phyloP scores from a whole-genome alignment of 2,888 invertebrate species.

The Tetheella fluctuosa region DNA sequence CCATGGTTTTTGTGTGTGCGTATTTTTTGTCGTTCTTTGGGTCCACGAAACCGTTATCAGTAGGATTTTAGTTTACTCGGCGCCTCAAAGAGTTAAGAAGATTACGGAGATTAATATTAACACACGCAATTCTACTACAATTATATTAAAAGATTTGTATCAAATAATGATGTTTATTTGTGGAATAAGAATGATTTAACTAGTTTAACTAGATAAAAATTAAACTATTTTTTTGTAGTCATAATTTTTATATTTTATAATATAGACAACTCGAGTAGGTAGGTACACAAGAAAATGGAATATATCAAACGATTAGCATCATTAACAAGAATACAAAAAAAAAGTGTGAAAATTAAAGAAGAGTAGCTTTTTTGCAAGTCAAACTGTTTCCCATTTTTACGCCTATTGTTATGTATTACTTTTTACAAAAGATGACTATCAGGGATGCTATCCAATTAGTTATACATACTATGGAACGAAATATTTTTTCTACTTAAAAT shows the following conservation, averaged over 20 bases:
- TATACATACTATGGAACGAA: slow-evolving; percentile 12
- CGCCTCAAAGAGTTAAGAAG: slow-evolving; percentile 29
- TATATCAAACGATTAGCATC: background rate
- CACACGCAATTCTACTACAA: slow-evolving; percentile 21
- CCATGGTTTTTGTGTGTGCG: slow-evolving; percentile 61
- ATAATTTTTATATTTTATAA: no score
- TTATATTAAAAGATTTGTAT: background rate
- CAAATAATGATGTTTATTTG: background rate
- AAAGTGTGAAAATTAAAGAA: slow-evolving; percentile 30
- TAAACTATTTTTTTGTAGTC: no score
- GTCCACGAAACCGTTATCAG: slow-evolving; percentile 58
- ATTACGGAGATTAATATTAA: slow-evolving; percentile 7
- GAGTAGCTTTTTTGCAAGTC: slow-evolving; percentile 23
- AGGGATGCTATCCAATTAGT: slow-evolving; percentile 37
- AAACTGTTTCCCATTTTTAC: slow-evolving; percentile 52
- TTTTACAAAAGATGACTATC: slow-evolving; percentile 57
- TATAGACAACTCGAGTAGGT: no score
- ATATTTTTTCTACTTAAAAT: background rate
- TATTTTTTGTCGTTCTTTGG: slow-evolving; percentile 51
- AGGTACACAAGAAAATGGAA: background rate
- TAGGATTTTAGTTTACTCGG: slow-evolving; percentile 59
- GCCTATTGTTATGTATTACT: slow-evolving; percentile 62
- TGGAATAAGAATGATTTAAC: no score
- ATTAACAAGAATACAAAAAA: slow-evolving; percentile 17
- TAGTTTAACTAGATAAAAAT: no score